These are phyloP conservation scores for Lithophane leautieri DNA, from an alignment of 2,888 invertebrate genomes.

Conservation along the genomic window DNA sequence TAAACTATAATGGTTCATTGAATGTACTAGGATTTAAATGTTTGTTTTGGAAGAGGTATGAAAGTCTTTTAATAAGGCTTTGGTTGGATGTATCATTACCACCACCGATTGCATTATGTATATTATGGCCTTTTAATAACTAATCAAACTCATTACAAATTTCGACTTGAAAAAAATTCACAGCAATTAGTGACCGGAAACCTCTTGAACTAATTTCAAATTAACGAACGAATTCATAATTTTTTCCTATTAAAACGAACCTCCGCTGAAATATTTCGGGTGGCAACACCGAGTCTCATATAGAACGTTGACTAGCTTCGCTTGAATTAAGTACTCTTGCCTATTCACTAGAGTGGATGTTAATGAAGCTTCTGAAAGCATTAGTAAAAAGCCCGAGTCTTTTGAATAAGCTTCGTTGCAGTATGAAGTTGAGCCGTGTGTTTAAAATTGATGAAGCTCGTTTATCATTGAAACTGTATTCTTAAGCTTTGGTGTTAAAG, in stretches of 20 bases:
- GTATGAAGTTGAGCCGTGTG: constrained; percentile 73
- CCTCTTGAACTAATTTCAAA: constrained; percentile 32
- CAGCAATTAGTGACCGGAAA: constrained; percentile 14
- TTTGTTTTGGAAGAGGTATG: neutral
- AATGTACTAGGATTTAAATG: neutral
- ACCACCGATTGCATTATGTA: neutral
- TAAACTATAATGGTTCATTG: neutral
- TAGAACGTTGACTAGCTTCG: constrained; percentile 67
- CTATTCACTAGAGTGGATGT: constrained; percentile 85
- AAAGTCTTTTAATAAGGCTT: neutral
- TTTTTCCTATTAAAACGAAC: constrained; percentile 5
- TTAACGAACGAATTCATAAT: constrained; percentile 19
- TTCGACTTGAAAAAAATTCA: constrained; percentile 9
- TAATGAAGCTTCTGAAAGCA: constrained; percentile 87
- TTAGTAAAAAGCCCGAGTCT: constrained; percentile 85
- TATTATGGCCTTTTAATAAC: neutral
- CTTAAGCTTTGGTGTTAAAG: constrained; percentile 45
- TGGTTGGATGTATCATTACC: neutral
- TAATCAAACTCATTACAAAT: neutral
- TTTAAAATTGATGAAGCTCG: constrained; percentile 79
- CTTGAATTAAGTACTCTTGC: constrained; percentile 80
- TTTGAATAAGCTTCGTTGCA: constrained; percentile 79
- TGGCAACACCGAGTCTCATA: constrained; percentile 62
- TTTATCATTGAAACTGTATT: constrained; percentile 66
- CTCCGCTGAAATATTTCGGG: constrained; percentile 39